phyloP scores from a whole-genome alignment of 2,113 vertebrate species.

The Murina feae region DNA sequence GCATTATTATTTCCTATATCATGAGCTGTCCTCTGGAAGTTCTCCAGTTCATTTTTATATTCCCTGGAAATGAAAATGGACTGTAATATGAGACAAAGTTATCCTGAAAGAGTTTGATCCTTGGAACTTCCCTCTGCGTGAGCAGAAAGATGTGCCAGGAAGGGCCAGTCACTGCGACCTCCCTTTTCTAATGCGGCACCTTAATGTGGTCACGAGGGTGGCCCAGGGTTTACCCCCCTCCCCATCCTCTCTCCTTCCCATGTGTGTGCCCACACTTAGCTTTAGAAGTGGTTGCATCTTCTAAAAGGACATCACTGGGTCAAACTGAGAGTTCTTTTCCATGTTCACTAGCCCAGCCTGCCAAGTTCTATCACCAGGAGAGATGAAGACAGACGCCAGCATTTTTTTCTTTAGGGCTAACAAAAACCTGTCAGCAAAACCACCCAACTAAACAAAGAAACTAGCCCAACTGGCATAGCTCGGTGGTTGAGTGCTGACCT shows the following conservation, averaged over 20 bases:
- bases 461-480: not conserved
- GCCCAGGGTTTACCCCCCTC: no score
- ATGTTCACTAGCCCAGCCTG: not conserved
- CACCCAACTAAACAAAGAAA: not conserved
- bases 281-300: not conserved
- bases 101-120: not conserved
- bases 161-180: not conserved
- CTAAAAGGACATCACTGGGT: not conserved
- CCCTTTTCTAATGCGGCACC: not conserved
- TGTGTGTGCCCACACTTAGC: not conserved
- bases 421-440: not conserved
- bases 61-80: not conserved
- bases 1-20: not conserved
- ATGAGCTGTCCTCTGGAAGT: not conserved
- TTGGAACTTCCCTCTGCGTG: not conserved
- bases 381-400: not conserved
- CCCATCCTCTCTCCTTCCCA: not conserved
- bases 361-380: not conserved
- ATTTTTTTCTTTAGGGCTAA: not conserved
- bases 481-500: no score
- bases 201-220: not conserved
- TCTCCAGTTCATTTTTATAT: not conserved
- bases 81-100: not conserved
- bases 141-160: not conserved
- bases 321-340: not conserved